These are phyloP conservation scores for Eublepharis macularius DNA, from an alignment of 2,113 vertebrate species.

Conservation along the genomic window DNA sequence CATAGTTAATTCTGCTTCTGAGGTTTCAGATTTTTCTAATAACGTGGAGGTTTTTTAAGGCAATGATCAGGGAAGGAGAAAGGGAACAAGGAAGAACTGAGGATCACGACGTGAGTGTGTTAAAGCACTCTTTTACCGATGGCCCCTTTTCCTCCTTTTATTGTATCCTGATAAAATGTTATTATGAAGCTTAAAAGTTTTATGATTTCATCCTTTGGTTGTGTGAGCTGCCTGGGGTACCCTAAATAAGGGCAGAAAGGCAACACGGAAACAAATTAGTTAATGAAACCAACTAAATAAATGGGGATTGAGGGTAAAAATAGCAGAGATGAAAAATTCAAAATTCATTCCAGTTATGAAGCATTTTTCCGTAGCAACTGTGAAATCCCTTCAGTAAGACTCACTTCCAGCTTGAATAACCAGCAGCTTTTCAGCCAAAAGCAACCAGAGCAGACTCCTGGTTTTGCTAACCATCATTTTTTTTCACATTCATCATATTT, in stretches of 20 bases:
- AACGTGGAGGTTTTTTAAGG: background rate
- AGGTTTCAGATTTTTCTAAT: background rate
- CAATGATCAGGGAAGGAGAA: background rate
- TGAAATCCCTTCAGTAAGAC: background rate
- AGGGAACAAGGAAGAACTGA: background rate
- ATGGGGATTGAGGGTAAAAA: too few relatives aligned
- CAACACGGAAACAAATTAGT: too few relatives aligned
- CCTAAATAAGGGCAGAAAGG: too few relatives aligned
- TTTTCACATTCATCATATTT: background rate
- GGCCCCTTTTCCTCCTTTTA: too few relatives aligned
- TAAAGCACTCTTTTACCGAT: too few relatives aligned
- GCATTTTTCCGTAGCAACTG: background rate
- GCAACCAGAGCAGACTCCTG: background rate
- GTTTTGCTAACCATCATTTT: background rate
- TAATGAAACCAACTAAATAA: too few relatives aligned
- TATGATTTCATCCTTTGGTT: too few relatives aligned
- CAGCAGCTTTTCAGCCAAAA: background rate
- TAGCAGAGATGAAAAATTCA: too few relatives aligned
- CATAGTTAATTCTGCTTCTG: constrained; percentile 4
- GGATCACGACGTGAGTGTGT: background rate
- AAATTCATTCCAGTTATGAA: too few relatives aligned
- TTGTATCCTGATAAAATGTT: too few relatives aligned
- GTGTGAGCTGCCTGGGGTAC: too few relatives aligned
- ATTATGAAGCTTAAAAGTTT: too few relatives aligned
- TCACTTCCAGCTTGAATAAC: background rate